Base-by-base conservation (phyloP, 2,888 invertebrate species). In the Clistopyga incitator region DNA sequence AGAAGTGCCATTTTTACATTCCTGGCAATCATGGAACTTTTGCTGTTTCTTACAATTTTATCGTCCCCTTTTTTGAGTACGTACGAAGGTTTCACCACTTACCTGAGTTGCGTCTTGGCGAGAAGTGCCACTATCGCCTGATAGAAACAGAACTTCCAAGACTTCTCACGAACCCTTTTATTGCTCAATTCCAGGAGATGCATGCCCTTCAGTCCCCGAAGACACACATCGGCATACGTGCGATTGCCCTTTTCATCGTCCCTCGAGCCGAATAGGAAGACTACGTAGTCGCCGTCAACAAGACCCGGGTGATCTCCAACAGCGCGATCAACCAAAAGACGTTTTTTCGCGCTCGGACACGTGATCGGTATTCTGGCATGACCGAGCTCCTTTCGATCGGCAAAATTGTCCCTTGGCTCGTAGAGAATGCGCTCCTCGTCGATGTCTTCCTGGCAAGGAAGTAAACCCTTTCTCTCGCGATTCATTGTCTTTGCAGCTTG, bases 71-170 rank as follows among this genome's bases (percentile, higher is more conserved):
- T 67, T 50, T 50, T 54, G n/a, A 34, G 34, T 25, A 42, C 20
- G 23, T n/a, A 23, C 20, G 11, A 42, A 67, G 74, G 11, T 47
- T 34, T 50, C 45, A 25, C 18, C 6, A 18, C 70, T 74, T 86
- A 91, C 92, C 92, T 91, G 11, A 92, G 71, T 77, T 92, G 92
- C 2, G 92, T 92, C 81, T 92, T 92, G 0, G 89, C 90, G 2
- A 92, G 65, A 18, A 92, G 86, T 2, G 91, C 92, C 6, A 92
- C 88, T 18, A 92, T 50, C 0, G 90, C 91, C 50, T 91, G 92
- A 82, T 90, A 92, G 68, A 92, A 89, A 56, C 92, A 92, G 76
- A 92, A 92, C 75, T 92, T 92, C 92, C 92, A 92, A n/a, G 92
- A 90, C 13, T 88, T 90, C 72, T 34, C 68, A 3, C 90, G 89